Evolutionary conservation across 2,888 invertebrate species (phyloP).

Genomic region (Watsonalla cultraria): DNA sequence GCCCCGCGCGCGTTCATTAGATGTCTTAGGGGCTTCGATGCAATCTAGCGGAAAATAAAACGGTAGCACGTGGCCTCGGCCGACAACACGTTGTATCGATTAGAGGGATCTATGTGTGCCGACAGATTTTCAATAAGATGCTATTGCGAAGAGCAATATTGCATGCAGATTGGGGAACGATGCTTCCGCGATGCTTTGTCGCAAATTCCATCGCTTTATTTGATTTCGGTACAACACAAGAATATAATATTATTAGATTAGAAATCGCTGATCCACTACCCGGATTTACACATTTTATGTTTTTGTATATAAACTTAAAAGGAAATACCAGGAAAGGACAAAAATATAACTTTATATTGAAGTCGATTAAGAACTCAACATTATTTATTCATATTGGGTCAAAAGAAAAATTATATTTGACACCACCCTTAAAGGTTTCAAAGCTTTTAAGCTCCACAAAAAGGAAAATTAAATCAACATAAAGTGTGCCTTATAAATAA

Average conservation of each 20-base stretch:
- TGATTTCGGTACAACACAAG: neutral
- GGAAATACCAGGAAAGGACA: too few species aligned
- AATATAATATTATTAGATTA: neutral
- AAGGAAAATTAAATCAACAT: constrained; percentile 41
- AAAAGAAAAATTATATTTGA: constrained; percentile 6
- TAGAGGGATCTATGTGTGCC: constrained; percentile 1
- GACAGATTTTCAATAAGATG: neutral
- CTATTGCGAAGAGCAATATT: neutral
- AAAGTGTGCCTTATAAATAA: constrained; percentile 46
- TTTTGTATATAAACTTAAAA: too few species aligned
- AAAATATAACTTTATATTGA: neutral
- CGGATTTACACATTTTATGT: too few species aligned
- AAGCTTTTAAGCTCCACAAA: constrained; percentile 20
- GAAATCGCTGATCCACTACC: neutral
- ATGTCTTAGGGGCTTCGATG: constrained; percentile 19
- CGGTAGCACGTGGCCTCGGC: constrained; percentile 27
- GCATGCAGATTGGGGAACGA: neutral
- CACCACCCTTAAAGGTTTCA: constrained; percentile 17
- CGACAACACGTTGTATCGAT: constrained; percentile 3
- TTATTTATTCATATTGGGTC: neutral
- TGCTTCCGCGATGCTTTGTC: neutral
- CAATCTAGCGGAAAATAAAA: constrained; percentile 36
- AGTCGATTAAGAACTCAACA: neutral
- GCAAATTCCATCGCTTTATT: neutral
- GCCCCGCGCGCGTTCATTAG: constrained; percentile 38